Percentiles rank a stretch among this genome's conserved stretches.
Conservation (phyloP, 2,888 invertebrate genomes). For the Tipula confusa region DNA sequence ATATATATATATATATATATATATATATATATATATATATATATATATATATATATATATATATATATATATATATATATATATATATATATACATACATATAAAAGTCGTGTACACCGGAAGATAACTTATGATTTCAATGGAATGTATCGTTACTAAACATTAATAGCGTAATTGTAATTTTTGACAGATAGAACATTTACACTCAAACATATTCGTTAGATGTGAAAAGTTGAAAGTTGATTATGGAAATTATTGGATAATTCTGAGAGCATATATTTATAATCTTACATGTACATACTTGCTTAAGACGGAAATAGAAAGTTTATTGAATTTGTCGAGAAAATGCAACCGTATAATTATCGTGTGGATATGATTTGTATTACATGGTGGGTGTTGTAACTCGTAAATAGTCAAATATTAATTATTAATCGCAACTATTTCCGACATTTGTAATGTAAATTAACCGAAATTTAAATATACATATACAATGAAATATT, state of each 20-base stretch:
- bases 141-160: neutral
- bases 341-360: slow-evolving; percentile 5
- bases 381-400: neutral
- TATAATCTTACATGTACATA: neutral
- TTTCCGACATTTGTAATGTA: neutral
- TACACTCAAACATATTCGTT: neutral
- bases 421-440: neutral
- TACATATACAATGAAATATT: neutral
- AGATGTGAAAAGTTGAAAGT: neutral
- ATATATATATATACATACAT: neutral
- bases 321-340: neutral
- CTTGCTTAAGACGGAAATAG: neutral
- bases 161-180: neutral
- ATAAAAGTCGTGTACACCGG: no score
- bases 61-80: no score
- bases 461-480: no score
- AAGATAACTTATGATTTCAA: neutral
- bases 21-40: no score
- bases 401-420: neutral
- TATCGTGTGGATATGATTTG: neutral
- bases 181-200: neutral
- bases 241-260: neutral
- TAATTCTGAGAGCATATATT: neutral
- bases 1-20: no score
- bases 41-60: no score